Evolutionary conservation across 53 echinoderm and acorn worm species (phyloP).

Genomic region (Stichopus horrens): DNA sequence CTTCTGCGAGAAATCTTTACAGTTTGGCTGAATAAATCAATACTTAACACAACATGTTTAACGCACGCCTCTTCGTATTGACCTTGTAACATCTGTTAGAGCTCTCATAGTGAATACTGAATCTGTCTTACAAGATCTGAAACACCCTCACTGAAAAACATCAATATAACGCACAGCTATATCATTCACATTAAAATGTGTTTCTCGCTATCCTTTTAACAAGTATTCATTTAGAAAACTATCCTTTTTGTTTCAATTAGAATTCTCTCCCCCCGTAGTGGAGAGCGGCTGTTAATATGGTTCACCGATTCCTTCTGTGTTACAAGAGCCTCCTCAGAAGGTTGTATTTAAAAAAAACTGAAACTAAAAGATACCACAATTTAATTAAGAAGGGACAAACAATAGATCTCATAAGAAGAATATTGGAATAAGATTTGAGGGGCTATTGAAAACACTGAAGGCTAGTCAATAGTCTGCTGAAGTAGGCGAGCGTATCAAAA

Average conservation of each 20-base stretch:
- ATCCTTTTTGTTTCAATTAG: constrained; percentile 45
- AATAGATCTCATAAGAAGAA: constrained; percentile 33
- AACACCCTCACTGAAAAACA: constrained; percentile 30
- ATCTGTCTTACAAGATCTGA: constrained; percentile 29
- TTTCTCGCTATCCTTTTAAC: constrained; percentile 34
- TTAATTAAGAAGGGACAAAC: constrained; percentile 45
- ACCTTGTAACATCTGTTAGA: constrained; percentile 42
- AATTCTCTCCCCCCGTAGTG: constrained; percentile 16
- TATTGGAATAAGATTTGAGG: constrained; percentile 45
- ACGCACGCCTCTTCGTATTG: constrained; percentile 31
- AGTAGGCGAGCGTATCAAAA: constrained; percentile 13
- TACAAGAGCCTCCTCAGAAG: constrained; percentile 38
- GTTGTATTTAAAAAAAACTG: constrained; percentile 30
- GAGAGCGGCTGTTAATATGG: constrained; percentile 34
- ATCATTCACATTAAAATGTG: constrained; percentile 26
- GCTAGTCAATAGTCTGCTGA: constrained; percentile 7
- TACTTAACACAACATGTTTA: constrained; percentile 32
- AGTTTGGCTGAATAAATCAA: constrained; percentile 28
- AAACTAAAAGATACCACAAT: constrained; percentile 45
- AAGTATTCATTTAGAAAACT: constrained; percentile 24
- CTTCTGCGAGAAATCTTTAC: constrained; percentile 35
- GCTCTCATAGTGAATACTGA: constrained; percentile 34
- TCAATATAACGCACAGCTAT: constrained; percentile 26
- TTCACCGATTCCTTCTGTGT: constrained; percentile 29
- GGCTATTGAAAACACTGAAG: constrained; percentile 32